Percentiles rank a stretch among this genome's conserved stretches.
These are phyloP conservation scores for Lasius platythorax DNA, from an alignment of 2,888 invertebrate species.

Conservation along the genomic window DNA sequence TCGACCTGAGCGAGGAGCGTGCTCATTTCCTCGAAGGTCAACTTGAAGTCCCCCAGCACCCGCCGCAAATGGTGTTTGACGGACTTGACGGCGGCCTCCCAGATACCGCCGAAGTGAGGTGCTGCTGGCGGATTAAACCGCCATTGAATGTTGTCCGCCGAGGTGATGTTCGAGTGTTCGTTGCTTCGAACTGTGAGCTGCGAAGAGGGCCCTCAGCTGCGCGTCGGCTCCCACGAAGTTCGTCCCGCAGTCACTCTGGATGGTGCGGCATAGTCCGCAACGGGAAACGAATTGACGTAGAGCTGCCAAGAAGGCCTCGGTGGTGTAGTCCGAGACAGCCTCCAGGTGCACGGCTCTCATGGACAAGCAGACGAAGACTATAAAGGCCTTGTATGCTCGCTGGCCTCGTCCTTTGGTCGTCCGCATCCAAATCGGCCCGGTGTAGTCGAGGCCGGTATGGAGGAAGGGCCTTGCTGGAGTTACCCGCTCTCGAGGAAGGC, in stretches of 20 bases:
- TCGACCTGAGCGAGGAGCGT: neutral
- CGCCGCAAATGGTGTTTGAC: neutral
- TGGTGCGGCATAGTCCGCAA: neutral
- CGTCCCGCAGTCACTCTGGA: neutral
- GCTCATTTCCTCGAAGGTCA: slow-evolving; percentile 8
- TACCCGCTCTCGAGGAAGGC: neutral
- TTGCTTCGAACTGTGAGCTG: neutral
- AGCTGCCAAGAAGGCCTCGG: neutral
- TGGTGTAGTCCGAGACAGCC: neutral
- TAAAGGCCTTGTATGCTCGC: neutral
- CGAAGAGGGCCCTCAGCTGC: neutral
- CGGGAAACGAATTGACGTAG: neutral
- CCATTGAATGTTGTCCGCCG: neutral
- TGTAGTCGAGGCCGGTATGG: neutral
- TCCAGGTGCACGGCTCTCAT: neutral
- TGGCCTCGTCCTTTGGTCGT: neutral
- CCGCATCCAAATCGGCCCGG: neutral
- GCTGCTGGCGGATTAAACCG: neutral
- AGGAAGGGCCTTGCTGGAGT: neutral
- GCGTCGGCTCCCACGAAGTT: neutral
- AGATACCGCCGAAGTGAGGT: neutral
- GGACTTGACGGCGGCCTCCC: neutral
- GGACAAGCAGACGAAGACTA: neutral
- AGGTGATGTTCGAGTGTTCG: neutral
- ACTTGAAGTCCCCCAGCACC: neutral